Percentiles rank a stretch among this genome's conserved stretches.
These are phyloP conservation scores for zebrafish (Danio rerio) DNA, from an alignment of 2,113 vertebrate genomes.

Conservation along the genomic window GRCz12tu NC_133194.1:38843001-38843500, in stretches of 20 bases:
- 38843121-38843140: too few relatives aligned
- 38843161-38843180: too few relatives aligned
- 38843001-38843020: too few relatives aligned
- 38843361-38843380: background rate
- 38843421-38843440: background rate
- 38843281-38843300: background rate
- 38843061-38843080: too few relatives aligned
- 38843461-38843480: background rate
- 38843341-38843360: background rate
- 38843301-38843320: background rate
- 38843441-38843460: background rate
- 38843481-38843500: background rate
- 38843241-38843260: background rate
- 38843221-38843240: background rate
- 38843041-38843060: too few relatives aligned
- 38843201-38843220: too few relatives aligned
- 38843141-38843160: too few relatives aligned
- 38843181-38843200: too few relatives aligned
- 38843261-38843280: background rate
- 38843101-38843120: too few relatives aligned
- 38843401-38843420: slow-evolving; percentile 1
- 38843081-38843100: too few relatives aligned
- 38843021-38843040: too few relatives aligned
- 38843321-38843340: too few relatives aligned
- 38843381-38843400: background rate